Evolutionary conservation across 2,113 vertebrate species (phyloP).

Genomic region (Pithys albifrons): DNA sequence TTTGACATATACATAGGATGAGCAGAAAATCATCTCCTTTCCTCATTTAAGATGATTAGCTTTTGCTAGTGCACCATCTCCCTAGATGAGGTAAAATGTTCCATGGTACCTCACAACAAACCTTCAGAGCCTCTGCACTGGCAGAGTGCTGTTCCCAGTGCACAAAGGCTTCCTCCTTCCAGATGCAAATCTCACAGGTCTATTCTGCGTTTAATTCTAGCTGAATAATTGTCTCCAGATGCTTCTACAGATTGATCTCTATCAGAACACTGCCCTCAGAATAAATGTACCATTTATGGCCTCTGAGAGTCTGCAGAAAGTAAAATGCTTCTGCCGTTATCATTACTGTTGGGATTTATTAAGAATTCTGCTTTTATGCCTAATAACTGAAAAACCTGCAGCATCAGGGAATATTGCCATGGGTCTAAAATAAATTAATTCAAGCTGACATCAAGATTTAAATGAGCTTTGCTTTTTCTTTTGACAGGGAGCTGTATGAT

Average conservation of each 20-base stretch:
- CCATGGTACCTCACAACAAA: background rate
- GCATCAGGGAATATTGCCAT: background rate
- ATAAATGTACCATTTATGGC: background rate
- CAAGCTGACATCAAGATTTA: background rate
- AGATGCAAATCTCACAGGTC: background rate
- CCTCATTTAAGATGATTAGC: background rate
- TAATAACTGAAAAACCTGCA: slow-evolving; percentile 34
- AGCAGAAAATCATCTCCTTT: background rate
- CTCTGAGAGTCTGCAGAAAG: background rate
- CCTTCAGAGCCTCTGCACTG: background rate
- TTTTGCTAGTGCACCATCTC: background rate
- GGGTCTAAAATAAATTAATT: slow-evolving; percentile 10
- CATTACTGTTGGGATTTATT: slow-evolving; percentile 12
- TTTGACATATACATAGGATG: background rate
- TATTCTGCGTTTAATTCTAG: slow-evolving; percentile 7
- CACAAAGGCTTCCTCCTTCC: background rate
- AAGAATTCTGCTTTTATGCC: slow-evolving; percentile 22
- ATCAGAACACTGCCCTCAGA: background rate
- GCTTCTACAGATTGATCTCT: background rate
- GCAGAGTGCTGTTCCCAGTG: background rate
- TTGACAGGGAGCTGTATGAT: background rate
- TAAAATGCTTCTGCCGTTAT: background rate
- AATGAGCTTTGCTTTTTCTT: background rate
- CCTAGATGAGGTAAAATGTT: background rate
- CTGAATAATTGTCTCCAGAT: slow-evolving; percentile 29